These are phyloP conservation scores for Drosophila sucinea DNA, from an alignment of 1,140 invertebrate genomes.

Conservation along the genomic window DNA sequence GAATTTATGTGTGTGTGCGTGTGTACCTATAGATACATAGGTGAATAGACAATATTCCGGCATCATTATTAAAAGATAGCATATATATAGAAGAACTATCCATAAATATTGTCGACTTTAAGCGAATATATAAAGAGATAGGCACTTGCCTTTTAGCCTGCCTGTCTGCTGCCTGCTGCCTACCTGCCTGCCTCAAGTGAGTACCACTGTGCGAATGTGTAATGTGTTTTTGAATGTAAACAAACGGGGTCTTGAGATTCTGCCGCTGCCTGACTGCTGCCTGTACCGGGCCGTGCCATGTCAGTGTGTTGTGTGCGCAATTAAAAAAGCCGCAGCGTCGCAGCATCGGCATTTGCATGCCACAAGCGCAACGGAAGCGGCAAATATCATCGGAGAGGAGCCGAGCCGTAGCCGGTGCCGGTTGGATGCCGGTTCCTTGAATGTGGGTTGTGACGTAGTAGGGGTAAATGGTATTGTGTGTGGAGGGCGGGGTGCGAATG, in stretches of 20 bases:
- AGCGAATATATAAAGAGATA: slow-evolving; percentile 32
- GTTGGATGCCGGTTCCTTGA: slow-evolving; percentile 15
- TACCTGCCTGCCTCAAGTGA: slow-evolving; percentile 47
- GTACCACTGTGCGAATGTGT: slow-evolving; percentile 62
- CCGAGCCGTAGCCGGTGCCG: slow-evolving; percentile 4
- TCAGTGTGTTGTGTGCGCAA: slow-evolving; percentile 47
- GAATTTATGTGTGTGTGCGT: background rate
- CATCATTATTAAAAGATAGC: background rate
- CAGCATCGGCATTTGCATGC: slow-evolving; percentile 58
- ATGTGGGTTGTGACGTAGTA: slow-evolving; percentile 29
- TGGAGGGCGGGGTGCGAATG: too few relatives aligned
- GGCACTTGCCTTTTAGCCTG: background rate
- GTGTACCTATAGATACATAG: background rate
- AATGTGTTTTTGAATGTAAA: slow-evolving; percentile 62
- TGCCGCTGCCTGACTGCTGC: slow-evolving; percentile 28
- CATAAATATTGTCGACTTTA: background rate
- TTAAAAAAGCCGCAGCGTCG: slow-evolving; percentile 61
- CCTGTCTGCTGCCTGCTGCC: background rate
- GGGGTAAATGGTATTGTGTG: too few relatives aligned
- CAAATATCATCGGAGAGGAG: background rate
- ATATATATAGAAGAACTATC: background rate
- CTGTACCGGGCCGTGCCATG: background rate
- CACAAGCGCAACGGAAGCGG: slow-evolving; percentile 18
- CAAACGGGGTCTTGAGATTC: slow-evolving; percentile 80
- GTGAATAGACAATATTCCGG: background rate